Evolutionary conservation across 2,797 vertebrate genomes (phyloP), one percentile per base, ranked within the genome.

Genomic region (Poeciliopsis gracilis): DNA sequence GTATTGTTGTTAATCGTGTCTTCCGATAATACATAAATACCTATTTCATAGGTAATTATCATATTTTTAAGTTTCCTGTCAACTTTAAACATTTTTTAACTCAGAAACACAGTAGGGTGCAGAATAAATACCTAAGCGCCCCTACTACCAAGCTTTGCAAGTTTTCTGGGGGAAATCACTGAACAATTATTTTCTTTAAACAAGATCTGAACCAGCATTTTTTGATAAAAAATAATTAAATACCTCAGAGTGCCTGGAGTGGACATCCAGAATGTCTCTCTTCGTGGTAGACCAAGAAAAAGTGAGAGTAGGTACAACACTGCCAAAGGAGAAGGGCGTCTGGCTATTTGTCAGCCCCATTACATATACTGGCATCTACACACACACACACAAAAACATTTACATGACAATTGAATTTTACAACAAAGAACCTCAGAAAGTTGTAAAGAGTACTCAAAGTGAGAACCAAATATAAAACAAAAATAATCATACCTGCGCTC

Each of bases 271-370:
- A 74, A 96, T 95, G 82, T 99, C 97, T 80, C 97, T 96, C 92
- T 98, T 99, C n/a, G 95, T 97, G 82, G 97, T 97, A 61, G 97
- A 96, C 98, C 98, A 99, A 79, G 97, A 96, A 90, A 99, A 99
- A 0, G 93, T 96, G 82, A 99, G 92, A 3, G 95, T 95, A 0
- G 98, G 98, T 5, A 97, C 4, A 0, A 97, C 96, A 2, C 92
- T 98, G 55, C 96, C 98, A 67, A 99, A 99, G 12, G 97, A 97
- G 89, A 99, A 99, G 30, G 98, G 98, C 0, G 96, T 98, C 89
- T 98, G 97, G 77, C 90, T 97, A 80, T 94, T 98, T 85, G 97
- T 98, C 81, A 98, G 93, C 70, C 98, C 98, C 79, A 97, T 97
- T 80, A 99, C 95, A 66, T 97, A 97, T 3, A 99, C 97, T 0